Evolutionary conservation across 2,797 vertebrate species (phyloP).

Genomic region (Pantherophis vulpinus): DNA sequence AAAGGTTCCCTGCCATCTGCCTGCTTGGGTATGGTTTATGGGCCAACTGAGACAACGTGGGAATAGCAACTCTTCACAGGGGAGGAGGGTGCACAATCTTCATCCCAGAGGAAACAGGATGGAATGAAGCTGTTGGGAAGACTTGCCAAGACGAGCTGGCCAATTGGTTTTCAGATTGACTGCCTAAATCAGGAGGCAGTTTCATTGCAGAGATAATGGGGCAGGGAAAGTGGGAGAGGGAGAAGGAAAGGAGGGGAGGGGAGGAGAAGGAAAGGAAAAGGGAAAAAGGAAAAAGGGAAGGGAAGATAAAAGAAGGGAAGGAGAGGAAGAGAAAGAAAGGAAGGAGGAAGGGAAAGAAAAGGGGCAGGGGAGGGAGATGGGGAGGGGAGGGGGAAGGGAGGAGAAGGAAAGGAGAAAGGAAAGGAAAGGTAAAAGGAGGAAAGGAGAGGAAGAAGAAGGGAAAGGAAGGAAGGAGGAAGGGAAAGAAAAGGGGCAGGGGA

Average conservation of each 20-base stretch:
- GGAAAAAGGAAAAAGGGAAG: too few species aligned
- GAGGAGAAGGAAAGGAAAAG: too few species aligned
- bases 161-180: constrained; percentile 2
- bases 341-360: too few species aligned
- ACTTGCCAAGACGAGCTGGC: not conserved
- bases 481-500: too few species aligned
- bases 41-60: not conserved
- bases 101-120: not conserved
- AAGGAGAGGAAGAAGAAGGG: accelerated
- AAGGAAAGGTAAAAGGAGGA: accelerated
- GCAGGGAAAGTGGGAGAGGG: not conserved
- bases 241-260: too few species aligned
- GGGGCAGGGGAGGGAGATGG: too few species aligned
- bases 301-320: accelerated
- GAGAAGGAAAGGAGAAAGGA: accelerated
- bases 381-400: too few species aligned
- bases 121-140: not conserved
- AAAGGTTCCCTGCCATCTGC: not conserved
- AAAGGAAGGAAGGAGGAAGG: too few species aligned
- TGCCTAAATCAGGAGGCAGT: not conserved
- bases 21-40: constrained; percentile 17
- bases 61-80: not conserved
- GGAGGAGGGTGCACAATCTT: not conserved
- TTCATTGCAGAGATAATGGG: not conserved
- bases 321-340: not conserved